Evolutionary conservation across 2,888 invertebrate species (phyloP), one percentile per base, ranked within the genome.

Genomic region (Agrochola litura): DNA sequence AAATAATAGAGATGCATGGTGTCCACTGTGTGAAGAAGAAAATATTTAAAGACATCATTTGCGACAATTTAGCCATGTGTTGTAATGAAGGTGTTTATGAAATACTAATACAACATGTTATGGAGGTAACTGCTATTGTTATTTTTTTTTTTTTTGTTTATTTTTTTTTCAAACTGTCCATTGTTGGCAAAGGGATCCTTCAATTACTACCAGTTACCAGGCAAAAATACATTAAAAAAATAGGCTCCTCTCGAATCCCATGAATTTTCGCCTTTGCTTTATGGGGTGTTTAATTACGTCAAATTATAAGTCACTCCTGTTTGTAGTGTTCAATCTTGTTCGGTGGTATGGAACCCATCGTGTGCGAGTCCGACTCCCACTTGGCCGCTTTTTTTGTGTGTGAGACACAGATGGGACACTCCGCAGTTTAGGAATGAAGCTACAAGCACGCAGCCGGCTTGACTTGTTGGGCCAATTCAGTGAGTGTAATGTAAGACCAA

Each of bases 1-100:
- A 90, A 58, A 77, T 96, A 54, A 92, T 96, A 75, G 84, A 91
- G 58, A 89, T 93, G 65, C 92, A 94, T 85, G 92, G 94, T 79
- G 88, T 93, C 2, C 91, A 95, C 58, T 95, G 95, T 90, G 91
- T 91, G 0, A 94, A 91, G 77, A 92, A 91, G 75, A 93, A 90
- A 81, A 90, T 90, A 49, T 93, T 95, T 76, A 92, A 91, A 86
- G 79, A 83, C 30, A 89, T 96, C 2, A 89, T 96, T n/a, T 89
- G 88, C 80, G 94, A 96, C 60, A 94, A 92, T 76, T 89, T 96
- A 77, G 93, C 95, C 22, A 85, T 92, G 5, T 95, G 96, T 83
- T 91, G 88, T 49, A 93, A 92, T 90, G 91, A 92, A 68, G 90
- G 89, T 77, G 92, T 95, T 3, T 92, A 91, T 49, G 93, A 93